A percentile compares a stretch with the other conserved stretches of the same genome.
phyloP scores from a whole-genome alignment of 2,888 invertebrate genomes.

The Caenorhabditis zanzibari region DNA sequence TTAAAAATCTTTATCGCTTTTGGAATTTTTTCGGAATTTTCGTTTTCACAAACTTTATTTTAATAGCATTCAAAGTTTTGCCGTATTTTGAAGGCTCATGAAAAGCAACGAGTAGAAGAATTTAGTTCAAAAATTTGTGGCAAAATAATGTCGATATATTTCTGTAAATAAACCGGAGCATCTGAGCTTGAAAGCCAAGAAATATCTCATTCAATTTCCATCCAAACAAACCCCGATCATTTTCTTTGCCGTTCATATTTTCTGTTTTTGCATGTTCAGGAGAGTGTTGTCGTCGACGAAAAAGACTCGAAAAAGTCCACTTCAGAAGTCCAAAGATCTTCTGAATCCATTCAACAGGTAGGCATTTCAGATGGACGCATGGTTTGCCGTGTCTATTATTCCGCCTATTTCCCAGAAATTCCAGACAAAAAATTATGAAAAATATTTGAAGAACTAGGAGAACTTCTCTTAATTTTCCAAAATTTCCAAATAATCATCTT shows the following conservation, averaged over 20 bases:
- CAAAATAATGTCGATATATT: too few relatives aligned
- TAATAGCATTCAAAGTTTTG: too few relatives aligned
- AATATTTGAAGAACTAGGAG: conserved; percentile 6
- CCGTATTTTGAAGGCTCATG: too few relatives aligned
- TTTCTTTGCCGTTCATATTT: conserved; percentile 35
- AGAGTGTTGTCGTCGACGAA: conserved; percentile 42
- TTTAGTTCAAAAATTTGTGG: too few relatives aligned
- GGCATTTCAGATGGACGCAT: conserved; percentile 56
- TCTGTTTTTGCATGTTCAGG: conserved; percentile 47
- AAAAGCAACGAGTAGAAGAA: too few relatives aligned
- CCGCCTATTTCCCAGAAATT: conserved; percentile 37
- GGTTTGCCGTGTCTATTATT: conserved; percentile 43
- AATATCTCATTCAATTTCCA: not conserved
- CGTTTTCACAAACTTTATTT: too few relatives aligned
- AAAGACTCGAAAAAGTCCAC: conserved; percentile 34
- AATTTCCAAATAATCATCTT: conserved; percentile 44
- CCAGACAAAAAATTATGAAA: conserved; percentile 25
- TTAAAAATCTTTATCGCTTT: too few relatives aligned
- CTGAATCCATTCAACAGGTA: conserved; percentile 45
- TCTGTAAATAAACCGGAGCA: too few relatives aligned
- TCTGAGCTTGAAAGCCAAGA: not conserved
- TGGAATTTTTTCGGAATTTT: too few relatives aligned
- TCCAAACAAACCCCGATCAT: conserved; percentile 28
- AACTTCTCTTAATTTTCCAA: conserved; percentile 36
- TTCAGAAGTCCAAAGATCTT: conserved; percentile 39